These are phyloP conservation scores for Sipunculus nudus DNA, from an alignment of 2,888 invertebrate genomes.

Conservation along the genomic window DNA sequence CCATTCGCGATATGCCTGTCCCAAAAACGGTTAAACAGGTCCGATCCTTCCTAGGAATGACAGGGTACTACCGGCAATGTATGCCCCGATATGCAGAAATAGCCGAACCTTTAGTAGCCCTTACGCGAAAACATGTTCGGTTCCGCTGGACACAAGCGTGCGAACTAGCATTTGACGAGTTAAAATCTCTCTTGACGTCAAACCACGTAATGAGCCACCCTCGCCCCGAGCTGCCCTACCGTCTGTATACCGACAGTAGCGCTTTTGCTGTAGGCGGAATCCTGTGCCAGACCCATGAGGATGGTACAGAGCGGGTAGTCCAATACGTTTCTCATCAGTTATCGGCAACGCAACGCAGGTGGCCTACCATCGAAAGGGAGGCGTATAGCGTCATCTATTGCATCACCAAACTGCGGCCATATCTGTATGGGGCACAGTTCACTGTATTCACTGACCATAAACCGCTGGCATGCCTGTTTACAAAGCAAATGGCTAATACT, in stretches of 20 bases:
- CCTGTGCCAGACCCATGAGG: too few relatives aligned
- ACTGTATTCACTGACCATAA: background rate
- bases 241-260: too few relatives aligned
- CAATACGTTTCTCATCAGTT: background rate
- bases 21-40: conserved; percentile 9
- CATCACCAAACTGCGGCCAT: background rate
- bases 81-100: conserved; percentile 15
- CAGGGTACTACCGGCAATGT: conserved; percentile 17
- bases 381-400: background rate
- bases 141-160: conserved; percentile 10
- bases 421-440: background rate
- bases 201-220: too few relatives aligned
- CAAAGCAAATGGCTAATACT: background rate
- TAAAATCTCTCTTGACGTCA: conserved; percentile 3
- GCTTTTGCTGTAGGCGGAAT: too few relatives aligned
- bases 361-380: background rate
- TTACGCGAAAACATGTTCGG: conserved; percentile 6
- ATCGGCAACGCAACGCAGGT: background rate
- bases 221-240: too few relatives aligned
- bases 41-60: conserved; percentile 19
- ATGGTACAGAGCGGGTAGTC: background rate
- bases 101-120: conserved; percentile 5
- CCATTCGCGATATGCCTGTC: background rate
- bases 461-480: background rate
- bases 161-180: conserved; percentile 4